phyloP scores from a whole-genome alignment of 1,140 invertebrate species.

The Rhagoletis zephyria region DNA sequence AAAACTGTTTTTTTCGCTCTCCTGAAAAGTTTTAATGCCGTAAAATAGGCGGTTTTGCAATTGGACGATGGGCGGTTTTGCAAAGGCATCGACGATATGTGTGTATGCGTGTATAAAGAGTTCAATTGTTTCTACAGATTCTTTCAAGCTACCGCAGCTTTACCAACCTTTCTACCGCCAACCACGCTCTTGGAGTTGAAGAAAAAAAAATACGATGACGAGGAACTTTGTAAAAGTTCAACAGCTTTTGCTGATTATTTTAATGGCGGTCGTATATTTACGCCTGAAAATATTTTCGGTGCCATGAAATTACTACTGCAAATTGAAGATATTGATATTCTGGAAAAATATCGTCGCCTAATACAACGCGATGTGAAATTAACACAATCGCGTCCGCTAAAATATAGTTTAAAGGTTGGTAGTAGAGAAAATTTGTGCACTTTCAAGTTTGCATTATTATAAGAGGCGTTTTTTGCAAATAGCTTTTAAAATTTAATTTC shows the following conservation, averaged over 20 bases:
- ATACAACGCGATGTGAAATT: conserved; percentile 52
- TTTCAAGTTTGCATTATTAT: background rate
- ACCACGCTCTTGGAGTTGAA: background rate
- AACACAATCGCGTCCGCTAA: background rate
- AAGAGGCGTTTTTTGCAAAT: too few species aligned
- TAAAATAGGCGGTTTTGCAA: too few species aligned
- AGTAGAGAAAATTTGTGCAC: background rate
- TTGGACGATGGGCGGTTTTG: too few species aligned
- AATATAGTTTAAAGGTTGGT: conserved; percentile 50
- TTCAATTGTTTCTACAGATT: background rate
- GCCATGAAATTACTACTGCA: conserved; percentile 47
- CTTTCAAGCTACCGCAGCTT: background rate
- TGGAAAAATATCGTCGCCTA: conserved; percentile 28
- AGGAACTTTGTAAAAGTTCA: conserved; percentile 31
- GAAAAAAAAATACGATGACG: conserved; percentile 51
- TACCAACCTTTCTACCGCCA: conserved; percentile 1
- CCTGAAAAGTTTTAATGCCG: too few species aligned
- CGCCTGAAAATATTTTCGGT: conserved; percentile 16
- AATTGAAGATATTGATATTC: conserved; percentile 53
- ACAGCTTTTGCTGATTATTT: conserved; percentile 50
- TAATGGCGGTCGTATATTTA: conserved; percentile 5
- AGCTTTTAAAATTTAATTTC: too few species aligned
- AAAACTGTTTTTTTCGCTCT: too few species aligned
- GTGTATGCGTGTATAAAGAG: too few species aligned
- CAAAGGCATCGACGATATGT: too few species aligned